Percentiles rank a stretch among this genome's conserved stretches.
Conservation (phyloP, 2,797 vertebrate species). For the Natrix natrix region DNA sequence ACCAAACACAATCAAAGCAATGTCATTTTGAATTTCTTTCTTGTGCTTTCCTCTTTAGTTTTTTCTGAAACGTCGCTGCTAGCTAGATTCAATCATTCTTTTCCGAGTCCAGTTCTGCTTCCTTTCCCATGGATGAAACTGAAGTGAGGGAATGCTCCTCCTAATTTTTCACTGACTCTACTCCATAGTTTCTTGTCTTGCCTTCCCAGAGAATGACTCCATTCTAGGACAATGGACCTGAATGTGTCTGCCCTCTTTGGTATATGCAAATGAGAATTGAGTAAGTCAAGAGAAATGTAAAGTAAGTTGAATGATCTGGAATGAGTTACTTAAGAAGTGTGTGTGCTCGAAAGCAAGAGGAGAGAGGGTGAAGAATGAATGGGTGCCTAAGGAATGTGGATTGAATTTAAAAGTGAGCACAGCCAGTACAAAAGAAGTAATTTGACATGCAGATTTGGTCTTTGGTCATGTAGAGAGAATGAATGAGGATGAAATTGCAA, state of each 20-base stretch:
- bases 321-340: not conserved
- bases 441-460: not conserved
- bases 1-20: not conserved
- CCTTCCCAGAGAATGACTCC: not conserved
- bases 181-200: not conserved
- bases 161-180: not conserved
- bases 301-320: not conserved
- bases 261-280: not conserved
- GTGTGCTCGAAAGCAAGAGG: not conserved
- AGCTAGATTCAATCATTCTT: not conserved
- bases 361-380: not conserved
- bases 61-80: not conserved
- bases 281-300: not conserved
- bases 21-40: not conserved
- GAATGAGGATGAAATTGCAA: not conserved
- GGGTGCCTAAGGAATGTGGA: not conserved
- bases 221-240: not conserved
- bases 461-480: not conserved
- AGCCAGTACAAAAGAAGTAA: not conserved
- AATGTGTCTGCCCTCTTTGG: not conserved
- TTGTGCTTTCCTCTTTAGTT: not conserved
- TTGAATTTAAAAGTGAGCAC: not conserved
- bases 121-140: not conserved
- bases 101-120: not conserved
- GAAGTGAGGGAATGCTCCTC: not conserved